phyloP scores from a whole-genome alignment of 2,888 invertebrate species.

The Agrochola litura region DNA sequence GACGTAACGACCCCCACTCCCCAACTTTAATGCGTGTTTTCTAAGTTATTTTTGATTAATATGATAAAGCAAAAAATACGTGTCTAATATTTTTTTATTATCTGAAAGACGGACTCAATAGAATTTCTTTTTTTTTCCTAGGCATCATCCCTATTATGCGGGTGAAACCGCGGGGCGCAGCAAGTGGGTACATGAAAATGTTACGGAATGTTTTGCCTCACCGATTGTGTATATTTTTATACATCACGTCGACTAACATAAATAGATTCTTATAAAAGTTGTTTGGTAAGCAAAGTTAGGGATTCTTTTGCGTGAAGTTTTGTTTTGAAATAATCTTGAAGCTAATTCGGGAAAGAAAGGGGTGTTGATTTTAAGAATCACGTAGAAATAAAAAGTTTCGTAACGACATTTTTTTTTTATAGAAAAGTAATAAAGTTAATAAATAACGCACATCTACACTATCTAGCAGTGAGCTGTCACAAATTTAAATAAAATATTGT shows the following conservation, averaged over 20 bases:
- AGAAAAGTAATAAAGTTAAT: not conserved
- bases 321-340: not conserved
- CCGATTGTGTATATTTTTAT: not conserved
- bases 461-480: not conserved
- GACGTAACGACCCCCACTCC: too few species aligned
- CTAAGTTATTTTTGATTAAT: too few species aligned
- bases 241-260: not conserved
- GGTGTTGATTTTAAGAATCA: not conserved
- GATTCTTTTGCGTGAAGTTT: not conserved
- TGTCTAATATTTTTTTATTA: too few species aligned
- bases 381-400: too few species aligned
- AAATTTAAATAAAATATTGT: not conserved
- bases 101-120: too few species aligned
- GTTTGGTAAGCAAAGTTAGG: conserved; percentile 9
- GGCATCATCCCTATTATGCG: too few species aligned
- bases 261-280: not conserved
- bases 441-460: not conserved
- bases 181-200: not conserved
- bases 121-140: too few species aligned
- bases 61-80: too few species aligned
- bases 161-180: too few species aligned
- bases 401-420: not conserved
- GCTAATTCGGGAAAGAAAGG: not conserved
- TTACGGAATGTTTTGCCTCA: conserved; percentile 1
- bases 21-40: too few species aligned